A percentile compares a stretch with the other conserved stretches of the same genome.
phyloP scores from a whole-genome alignment of 1,140 invertebrate genomes.

The Aphelenchoides besseyi region DNA sequence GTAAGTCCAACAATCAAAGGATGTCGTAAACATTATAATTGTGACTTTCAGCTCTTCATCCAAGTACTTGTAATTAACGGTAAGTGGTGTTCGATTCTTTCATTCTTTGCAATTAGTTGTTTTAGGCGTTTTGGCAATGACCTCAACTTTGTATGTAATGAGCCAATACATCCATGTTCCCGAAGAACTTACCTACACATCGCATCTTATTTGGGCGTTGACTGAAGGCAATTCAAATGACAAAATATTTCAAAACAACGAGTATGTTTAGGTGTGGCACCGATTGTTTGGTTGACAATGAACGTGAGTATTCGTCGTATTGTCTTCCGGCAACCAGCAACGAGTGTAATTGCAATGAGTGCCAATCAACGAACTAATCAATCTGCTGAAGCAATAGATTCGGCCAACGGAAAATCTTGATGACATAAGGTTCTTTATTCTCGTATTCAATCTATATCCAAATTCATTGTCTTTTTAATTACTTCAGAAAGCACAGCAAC shows the following conservation, averaged over 20 bases:
- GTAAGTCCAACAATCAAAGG: not conserved
- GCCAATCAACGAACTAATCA: not conserved
- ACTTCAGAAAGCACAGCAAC: no score
- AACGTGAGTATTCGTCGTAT: not conserved
- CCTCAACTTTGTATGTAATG: not conserved
- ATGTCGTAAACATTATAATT: not conserved
- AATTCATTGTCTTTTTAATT: no score
- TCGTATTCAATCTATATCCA: no score
- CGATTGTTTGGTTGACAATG: not conserved
- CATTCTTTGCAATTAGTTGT: no score
- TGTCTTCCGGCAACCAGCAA: not conserved
- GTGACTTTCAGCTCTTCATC: not conserved
- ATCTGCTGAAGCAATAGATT: not conserved
- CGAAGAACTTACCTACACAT: not conserved
- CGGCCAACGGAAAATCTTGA: not conserved
- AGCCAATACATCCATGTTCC: not conserved
- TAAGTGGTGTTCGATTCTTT: no score
- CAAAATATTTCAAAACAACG: not conserved
- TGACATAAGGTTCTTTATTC: no score
- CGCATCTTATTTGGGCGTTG: not conserved
- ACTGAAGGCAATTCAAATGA: not conserved
- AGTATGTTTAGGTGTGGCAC: not conserved
- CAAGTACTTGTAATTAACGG: conserved; percentile 4
- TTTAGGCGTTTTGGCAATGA: not conserved
- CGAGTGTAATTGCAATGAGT: not conserved